Conservation (phyloP, 2,888 invertebrate genomes). For the Ommatoiulus sabulosus region DNA sequence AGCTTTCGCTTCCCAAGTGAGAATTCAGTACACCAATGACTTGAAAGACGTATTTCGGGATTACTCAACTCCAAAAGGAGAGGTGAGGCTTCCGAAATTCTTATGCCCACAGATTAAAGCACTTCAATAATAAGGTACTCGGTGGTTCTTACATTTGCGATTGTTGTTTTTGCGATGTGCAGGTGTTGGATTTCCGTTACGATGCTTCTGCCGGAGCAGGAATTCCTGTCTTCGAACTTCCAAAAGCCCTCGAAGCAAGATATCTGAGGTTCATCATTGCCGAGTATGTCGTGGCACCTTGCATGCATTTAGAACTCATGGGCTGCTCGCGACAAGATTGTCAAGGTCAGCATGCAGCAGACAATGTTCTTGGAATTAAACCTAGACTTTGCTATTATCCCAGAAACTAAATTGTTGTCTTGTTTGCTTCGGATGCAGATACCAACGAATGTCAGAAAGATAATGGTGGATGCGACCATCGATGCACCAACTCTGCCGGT, state of each 20-base stretch:
- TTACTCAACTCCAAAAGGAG: conserved; percentile 92
- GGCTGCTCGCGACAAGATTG: conserved; percentile 92
- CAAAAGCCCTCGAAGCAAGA: conserved; percentile 90
- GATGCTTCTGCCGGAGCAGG: conserved; percentile 78
- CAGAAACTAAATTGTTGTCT: neutral
- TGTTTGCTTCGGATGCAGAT: conserved; percentile 69
- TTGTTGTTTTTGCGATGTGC: conserved; percentile 55
- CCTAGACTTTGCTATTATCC: neutral
- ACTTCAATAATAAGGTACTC: neutral
- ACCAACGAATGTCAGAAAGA: conserved; percentile 87
- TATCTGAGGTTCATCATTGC: conserved; percentile 85
- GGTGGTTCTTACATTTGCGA: neutral
- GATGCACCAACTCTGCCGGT: conserved; percentile 89
- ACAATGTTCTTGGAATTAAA: neutral
- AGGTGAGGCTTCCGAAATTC: conserved; percentile 58
- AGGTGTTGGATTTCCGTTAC: conserved; percentile 82
- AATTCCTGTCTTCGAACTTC: conserved; percentile 89
- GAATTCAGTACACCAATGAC: conserved; percentile 89
- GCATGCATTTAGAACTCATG: conserved; percentile 90
- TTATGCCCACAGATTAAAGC: neutral
- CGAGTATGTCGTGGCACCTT: conserved; percentile 89
- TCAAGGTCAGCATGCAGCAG: conserved; percentile 65
- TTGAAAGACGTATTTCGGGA: conserved; percentile 90
- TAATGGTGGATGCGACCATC: conserved; percentile 94
- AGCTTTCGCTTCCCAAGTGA: conserved; percentile 90